These are phyloP conservation scores for Andrena camellia DNA, from an alignment of 2,888 invertebrate species.

Conservation along the genomic window DNA sequence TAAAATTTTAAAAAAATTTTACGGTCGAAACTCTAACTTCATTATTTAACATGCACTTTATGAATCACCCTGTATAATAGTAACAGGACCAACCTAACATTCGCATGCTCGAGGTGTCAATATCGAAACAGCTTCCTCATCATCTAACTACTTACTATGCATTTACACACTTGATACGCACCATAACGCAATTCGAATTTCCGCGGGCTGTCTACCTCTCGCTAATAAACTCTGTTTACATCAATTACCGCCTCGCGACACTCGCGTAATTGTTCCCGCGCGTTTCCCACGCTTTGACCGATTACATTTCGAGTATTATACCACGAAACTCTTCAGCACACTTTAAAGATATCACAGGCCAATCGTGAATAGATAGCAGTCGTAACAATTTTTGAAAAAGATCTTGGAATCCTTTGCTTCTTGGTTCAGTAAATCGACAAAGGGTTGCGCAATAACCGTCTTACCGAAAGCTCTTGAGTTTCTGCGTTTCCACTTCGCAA, in stretches of 20 bases:
- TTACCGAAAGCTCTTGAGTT: not conserved
- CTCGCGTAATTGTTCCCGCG: not conserved
- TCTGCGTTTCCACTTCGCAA: slow-evolving; percentile 41
- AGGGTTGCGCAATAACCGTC: slow-evolving; percentile 31
- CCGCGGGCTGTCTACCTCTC: not conserved
- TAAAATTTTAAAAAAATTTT: no score
- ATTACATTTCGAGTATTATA: no score
- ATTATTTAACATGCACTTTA: no score
- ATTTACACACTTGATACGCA: no score
- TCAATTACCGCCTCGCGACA: not conserved
- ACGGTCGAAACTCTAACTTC: no score
- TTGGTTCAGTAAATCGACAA: slow-evolving; percentile 29
- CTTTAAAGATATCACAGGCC: not conserved
- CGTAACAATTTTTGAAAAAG: not conserved
- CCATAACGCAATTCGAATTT: not conserved
- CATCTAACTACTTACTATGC: no score
- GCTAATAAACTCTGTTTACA: not conserved
- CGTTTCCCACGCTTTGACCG: no score
- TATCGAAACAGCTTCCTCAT: no score
- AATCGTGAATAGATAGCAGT: not conserved
- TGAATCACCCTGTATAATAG: no score
- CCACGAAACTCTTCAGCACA: not conserved
- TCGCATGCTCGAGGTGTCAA: no score
- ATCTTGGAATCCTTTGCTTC: not conserved
- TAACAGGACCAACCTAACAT: no score